Conservation (phyloP, 1,140 invertebrate genomes). For the Nomia melanderi region DNA sequence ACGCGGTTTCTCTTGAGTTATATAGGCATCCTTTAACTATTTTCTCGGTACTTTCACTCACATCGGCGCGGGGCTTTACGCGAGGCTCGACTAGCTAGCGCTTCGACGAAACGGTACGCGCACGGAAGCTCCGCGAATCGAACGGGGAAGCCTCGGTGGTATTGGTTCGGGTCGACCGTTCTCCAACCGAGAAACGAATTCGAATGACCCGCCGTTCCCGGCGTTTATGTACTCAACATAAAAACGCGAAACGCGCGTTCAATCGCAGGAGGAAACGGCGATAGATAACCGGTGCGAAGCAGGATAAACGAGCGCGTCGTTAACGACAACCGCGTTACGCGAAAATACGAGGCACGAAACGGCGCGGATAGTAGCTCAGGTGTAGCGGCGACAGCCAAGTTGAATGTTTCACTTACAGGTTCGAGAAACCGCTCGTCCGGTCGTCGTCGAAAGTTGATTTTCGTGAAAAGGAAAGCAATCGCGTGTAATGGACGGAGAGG, state of each 20-base stretch:
- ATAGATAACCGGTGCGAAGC: no score
- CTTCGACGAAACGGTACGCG: constrained; percentile 1
- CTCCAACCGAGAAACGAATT: neutral
- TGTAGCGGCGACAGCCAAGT: neutral
- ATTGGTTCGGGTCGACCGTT: no score
- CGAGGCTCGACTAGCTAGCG: neutral
- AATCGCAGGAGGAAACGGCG: no score
- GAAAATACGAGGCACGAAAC: neutral
- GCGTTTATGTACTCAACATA: neutral
- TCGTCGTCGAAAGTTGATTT: neutral
- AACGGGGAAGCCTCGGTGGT: neutral
- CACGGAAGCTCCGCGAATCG: constrained; percentile 8
- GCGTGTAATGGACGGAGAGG: constrained; percentile 27
- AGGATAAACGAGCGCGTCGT: no score
- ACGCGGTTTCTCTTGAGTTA: constrained; percentile 40
- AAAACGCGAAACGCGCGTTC: neutral
- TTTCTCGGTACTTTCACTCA: constrained; percentile 56
- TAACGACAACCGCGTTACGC: neutral
- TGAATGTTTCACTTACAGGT: neutral
- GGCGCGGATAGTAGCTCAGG: no score
- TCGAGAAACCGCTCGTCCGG: neutral
- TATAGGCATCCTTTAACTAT: constrained; percentile 34
- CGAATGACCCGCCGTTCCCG: neutral
- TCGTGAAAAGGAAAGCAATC: neutral
- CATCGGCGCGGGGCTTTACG: constrained; percentile 3